Base-by-base conservation (phyloP, 2,888 invertebrate genomes). In the Lomographa bimaculata region DNA sequence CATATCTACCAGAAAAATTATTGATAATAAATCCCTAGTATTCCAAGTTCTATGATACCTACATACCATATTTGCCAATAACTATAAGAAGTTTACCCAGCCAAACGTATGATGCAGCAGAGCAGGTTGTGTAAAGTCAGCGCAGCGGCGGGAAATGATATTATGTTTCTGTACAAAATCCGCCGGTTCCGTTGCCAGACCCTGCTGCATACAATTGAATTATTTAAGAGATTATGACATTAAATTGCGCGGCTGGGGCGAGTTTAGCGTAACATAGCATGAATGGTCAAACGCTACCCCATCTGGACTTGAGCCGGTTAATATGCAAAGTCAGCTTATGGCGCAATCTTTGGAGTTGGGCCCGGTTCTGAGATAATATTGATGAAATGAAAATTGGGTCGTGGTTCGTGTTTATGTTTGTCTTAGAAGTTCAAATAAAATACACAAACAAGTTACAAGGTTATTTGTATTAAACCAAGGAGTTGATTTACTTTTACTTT, bases 181-280 rank as follows among this genome's bases (percentile, higher is more conserved):
- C 59, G 60, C 57, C 60, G 54, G 66, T 66, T 67, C 60, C 25
- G 58, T 56, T 61, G 49, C 20, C 51, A 47, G 39, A 38, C 56
- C 57, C 60, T 54, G 62, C 60, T 64, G 70, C 66, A 68, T 61
- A 59, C 53, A 61, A 69, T 63, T 71, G 66, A 72, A 71, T 76
- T 72, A 69, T 71, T 70, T 63, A 71, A 60, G 50, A 64, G 67
- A 64, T 73, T 71, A 71, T 69, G 62, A 64, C 57, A 64, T 60
- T 61, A 71, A 67, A 69, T 71, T 71, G 64, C 57, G 55, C 63
- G 48, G 55, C 46, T 52, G 52, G 51, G 59, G 57, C 49, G 52
- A 61, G 56, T 56, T 53, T 50, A 51, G 47, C 46, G 50, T 55
- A 58, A 64, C 56, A 55, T 56, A 50, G 48, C 54, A 50, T 52